These are phyloP conservation scores for Takifugu ocellatus DNA, from an alignment of 2,797 vertebrate species.

Conservation along the genomic window DNA sequence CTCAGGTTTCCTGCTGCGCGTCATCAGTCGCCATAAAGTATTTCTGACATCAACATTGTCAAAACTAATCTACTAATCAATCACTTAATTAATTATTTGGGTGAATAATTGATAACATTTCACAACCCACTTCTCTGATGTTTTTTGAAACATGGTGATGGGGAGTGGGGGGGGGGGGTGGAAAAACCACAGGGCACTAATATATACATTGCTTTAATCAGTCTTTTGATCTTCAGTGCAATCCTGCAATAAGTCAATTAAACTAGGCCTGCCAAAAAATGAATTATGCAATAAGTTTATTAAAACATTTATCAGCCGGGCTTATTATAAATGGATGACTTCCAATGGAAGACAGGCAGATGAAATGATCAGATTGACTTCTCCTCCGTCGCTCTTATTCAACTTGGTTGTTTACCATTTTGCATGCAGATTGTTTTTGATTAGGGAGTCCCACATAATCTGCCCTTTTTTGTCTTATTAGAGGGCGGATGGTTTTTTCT, in stretches of 20 bases:
- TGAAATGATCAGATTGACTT: constrained; percentile 72
- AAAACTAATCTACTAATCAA: constrained; percentile 71
- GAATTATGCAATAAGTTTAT: constrained; percentile 82
- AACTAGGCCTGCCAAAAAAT: constrained; percentile 76
- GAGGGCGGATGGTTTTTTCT: constrained; percentile 39
- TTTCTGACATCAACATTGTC: constrained; percentile 62
- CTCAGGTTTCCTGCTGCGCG: constrained; percentile 12
- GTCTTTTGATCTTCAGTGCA: constrained; percentile 78
- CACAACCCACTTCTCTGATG: constrained; percentile 71
- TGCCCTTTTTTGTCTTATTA: constrained; percentile 36
- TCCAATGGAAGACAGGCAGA: constrained; percentile 72
- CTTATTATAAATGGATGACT: constrained; percentile 83
- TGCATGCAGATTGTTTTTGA: constrained; percentile 68
- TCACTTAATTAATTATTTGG: constrained; percentile 74
- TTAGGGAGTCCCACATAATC: constrained; percentile 50
- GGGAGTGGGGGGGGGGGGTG: constrained; percentile 41
- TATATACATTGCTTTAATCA: constrained; percentile 81
- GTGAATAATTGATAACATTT: constrained; percentile 76
- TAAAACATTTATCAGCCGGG: constrained; percentile 83
- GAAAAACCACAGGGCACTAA: constrained; percentile 60
- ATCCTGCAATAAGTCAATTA: constrained; percentile 81
- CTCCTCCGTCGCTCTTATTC: constrained; percentile 55
- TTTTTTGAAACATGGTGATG: constrained; percentile 66
- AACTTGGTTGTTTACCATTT: constrained; percentile 74
- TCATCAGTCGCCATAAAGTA: constrained; percentile 40